Percentiles rank a stretch among this genome's conserved stretches.
These are phyloP conservation scores for Acrocyrtus sp. DNA, from an alignment of 2,888 invertebrate species.

Conservation along the genomic window DNA sequence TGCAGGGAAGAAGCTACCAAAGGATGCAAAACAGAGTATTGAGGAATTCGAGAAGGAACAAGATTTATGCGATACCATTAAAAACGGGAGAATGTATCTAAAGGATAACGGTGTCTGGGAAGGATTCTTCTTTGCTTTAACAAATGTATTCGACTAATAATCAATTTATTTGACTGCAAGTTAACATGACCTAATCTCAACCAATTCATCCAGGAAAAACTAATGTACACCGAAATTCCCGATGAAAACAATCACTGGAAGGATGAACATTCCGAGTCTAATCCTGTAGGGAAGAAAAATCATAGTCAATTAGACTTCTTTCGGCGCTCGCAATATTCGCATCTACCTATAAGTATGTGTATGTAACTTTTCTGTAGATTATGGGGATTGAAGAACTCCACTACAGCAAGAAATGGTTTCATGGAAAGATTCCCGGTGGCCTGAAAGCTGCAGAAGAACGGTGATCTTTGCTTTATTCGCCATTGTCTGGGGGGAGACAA, in stretches of 20 bases:
- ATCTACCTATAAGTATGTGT: no score
- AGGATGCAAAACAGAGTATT: slow-evolving; percentile 81
- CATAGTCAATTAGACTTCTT: neutral
- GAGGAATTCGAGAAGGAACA: slow-evolving; percentile 73
- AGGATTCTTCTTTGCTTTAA: slow-evolving; percentile 58
- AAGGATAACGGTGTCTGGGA: slow-evolving; percentile 44
- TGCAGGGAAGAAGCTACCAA: slow-evolving; percentile 93
- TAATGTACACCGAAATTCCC: slow-evolving; percentile 59
- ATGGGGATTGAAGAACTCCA: slow-evolving; percentile 78
- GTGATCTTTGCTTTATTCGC: no score
- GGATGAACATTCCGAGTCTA: slow-evolving; percentile 70
- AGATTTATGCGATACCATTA: slow-evolving; percentile 56
- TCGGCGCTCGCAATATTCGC: no score
- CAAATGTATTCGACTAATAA: no score
- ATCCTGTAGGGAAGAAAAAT: neutral
- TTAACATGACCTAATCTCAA: no score
- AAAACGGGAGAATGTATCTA: slow-evolving; percentile 61
- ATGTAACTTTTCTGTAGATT: slow-evolving; percentile 1
- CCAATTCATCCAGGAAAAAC: no score
- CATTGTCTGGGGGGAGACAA: no score
- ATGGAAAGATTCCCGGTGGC: slow-evolving; percentile 88
- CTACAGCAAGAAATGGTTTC: slow-evolving; percentile 93
- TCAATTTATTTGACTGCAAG: no score
- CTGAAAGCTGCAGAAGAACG: no score
- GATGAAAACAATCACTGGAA: slow-evolving; percentile 66